These are phyloP conservation scores for Corythornis madagascariensis DNA, from an alignment of 2,113 vertebrate species.

Conservation along the genomic window DNA sequence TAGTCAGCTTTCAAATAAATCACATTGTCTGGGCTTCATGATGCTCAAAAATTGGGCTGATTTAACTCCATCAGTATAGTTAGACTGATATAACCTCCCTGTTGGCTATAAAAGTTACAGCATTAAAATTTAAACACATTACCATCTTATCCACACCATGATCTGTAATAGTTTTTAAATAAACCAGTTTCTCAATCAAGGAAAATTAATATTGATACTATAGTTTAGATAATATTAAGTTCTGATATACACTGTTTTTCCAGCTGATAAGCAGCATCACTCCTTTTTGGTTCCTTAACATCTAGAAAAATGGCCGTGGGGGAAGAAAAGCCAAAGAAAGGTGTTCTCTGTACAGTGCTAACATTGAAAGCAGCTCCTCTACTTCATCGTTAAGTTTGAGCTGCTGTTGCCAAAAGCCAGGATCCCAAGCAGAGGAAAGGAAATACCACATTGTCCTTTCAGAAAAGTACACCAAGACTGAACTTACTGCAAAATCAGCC, in stretches of 20 bases:
- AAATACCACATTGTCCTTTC: neutral
- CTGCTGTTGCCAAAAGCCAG: neutral
- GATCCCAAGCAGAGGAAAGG: neutral
- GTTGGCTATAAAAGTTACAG: neutral
- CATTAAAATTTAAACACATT: neutral
- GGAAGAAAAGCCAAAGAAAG: neutral
- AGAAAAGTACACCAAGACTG: neutral
- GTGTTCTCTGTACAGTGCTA: neutral
- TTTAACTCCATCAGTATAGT: neutral
- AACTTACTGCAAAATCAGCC: neutral
- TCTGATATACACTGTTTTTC: neutral
- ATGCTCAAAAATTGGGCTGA: neutral
- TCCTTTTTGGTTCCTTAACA: neutral
- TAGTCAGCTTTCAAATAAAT: conserved; percentile 50
- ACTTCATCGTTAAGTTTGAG: neutral
- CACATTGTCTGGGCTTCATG: neutral
- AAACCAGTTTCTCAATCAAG: neutral
- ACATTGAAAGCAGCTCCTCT: neutral
- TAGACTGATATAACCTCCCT: neutral
- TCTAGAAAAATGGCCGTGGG: neutral
- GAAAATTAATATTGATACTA: neutral
- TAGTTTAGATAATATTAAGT: neutral
- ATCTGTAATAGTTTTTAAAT: neutral
- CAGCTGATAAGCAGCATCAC: neutral
- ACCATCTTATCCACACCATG: neutral